Evolutionary conservation across 2,888 invertebrate genomes (phyloP).

Genomic region (Apamea sordens): DNA sequence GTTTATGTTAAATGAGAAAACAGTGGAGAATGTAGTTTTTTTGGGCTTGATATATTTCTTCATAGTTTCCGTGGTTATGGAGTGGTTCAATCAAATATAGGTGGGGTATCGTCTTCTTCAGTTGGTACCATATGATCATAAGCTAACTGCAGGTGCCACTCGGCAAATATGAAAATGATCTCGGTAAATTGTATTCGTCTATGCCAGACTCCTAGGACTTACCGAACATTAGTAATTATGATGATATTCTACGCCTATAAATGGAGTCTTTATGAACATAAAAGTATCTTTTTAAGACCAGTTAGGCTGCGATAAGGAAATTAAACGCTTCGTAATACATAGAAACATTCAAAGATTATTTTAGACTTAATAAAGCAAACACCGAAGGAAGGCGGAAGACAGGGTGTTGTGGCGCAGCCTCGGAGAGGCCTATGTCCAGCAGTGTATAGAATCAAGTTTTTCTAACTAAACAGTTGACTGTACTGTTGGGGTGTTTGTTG

Average conservation of each 20-base stretch:
- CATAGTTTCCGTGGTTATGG: not conserved
- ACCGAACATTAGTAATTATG: too few relatives aligned
- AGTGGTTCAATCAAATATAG: not conserved
- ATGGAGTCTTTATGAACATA: too few relatives aligned
- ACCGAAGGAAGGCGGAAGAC: not conserved
- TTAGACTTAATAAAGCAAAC: not conserved
- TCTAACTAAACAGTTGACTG: too few relatives aligned
- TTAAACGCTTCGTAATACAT: not conserved
- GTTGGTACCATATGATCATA: not conserved
- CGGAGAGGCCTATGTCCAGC: too few relatives aligned
- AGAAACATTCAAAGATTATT: not conserved
- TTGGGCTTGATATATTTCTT: not conserved
- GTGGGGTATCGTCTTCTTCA: not conserved
- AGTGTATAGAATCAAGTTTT: too few relatives aligned
- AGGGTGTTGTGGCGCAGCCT: not conserved
- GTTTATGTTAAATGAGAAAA: constrained; percentile 1
- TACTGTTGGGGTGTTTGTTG: too few relatives aligned
- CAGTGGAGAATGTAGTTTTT: not conserved
- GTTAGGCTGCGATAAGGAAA: not conserved
- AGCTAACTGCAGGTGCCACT: not conserved
- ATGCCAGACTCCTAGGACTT: not conserved
- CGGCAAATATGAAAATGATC: not conserved
- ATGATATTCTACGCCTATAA: not conserved
- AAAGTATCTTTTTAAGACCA: not conserved
- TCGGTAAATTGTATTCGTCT: not conserved